Conservation (phyloP, 1,140 invertebrate species). For the Drosophila repletoides region DNA sequence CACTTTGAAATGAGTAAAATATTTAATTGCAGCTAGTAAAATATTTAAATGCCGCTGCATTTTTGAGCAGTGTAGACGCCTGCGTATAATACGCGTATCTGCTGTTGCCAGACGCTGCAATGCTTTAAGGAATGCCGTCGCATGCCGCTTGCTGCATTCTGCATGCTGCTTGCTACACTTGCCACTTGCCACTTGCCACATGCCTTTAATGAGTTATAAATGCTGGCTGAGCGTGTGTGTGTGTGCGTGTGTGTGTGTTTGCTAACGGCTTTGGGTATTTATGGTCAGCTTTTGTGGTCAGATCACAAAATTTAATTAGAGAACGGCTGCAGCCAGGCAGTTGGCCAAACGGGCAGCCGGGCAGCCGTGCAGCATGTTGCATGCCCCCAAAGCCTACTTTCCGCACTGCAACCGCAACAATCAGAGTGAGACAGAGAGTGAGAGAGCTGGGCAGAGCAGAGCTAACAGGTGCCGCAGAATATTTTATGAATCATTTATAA, state of each 20-base stretch:
- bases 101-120: slow-evolving; percentile 7
- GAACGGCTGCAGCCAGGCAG: slow-evolving; percentile 3
- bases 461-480: slow-evolving; percentile 66
- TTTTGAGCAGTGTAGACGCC: too few species aligned
- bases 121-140: background rate
- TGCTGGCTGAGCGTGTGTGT: too few species aligned
- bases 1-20: too few species aligned
- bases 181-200: slow-evolving; percentile 6
- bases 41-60: too few species aligned
- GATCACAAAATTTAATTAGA: slow-evolving; percentile 72
- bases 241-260: too few species aligned
- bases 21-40: too few species aligned
- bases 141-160: background rate
- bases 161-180: background rate
- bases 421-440: background rate
- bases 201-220: slow-evolving; percentile 44
- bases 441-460: background rate
- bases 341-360: background rate
- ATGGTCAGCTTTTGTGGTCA: slow-evolving; percentile 69
- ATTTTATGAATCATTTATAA: slow-evolving; percentile 81
- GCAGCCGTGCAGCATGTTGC: background rate
- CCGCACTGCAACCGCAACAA: slow-evolving; percentile 68
- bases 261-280: slow-evolving; percentile 53
- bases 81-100: too few species aligned
- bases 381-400: too few species aligned